These are phyloP conservation scores for Bugula neritina DNA, from an alignment of 2,888 invertebrate species.

Conservation along the genomic window DNA sequence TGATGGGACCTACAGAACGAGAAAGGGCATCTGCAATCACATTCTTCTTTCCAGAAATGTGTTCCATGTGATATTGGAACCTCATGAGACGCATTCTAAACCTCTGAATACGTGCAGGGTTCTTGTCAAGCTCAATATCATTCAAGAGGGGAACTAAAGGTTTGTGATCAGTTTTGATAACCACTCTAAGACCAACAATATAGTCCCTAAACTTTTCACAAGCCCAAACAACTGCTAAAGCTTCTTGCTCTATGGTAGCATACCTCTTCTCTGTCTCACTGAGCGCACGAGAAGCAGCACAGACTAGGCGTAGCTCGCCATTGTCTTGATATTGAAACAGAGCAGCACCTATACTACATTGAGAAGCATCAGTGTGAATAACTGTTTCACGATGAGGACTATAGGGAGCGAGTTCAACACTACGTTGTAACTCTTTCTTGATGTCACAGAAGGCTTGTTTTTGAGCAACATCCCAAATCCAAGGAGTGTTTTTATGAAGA, in stretches of 20 bases:
- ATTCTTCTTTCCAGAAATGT: neutral
- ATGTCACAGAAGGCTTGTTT: constrained; percentile 12
- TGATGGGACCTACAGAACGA: no score
- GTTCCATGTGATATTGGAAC: neutral
- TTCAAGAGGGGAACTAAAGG: neutral
- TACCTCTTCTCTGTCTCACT: neutral
- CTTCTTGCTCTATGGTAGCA: neutral
- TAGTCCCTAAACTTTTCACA: neutral
- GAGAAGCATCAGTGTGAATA: neutral
- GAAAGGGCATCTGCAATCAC: neutral
- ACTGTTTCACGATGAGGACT: neutral
- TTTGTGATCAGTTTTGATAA: constrained; percentile 7
- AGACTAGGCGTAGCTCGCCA: neutral
- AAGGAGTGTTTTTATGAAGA: constrained; percentile 14
- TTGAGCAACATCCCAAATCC: constrained; percentile 17
- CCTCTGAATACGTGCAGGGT: neutral
- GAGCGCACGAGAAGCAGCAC: neutral
- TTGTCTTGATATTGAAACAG: neutral
- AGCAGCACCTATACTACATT: neutral
- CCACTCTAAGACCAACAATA: neutral
- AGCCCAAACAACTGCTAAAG: neutral
- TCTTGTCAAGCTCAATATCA: neutral
- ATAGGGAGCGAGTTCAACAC: neutral
- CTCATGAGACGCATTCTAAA: neutral
- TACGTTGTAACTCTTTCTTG: neutral